Evolutionary conservation across 2,888 invertebrate genomes (phyloP).

Genomic region (Eremobia ochroleuca): DNA sequence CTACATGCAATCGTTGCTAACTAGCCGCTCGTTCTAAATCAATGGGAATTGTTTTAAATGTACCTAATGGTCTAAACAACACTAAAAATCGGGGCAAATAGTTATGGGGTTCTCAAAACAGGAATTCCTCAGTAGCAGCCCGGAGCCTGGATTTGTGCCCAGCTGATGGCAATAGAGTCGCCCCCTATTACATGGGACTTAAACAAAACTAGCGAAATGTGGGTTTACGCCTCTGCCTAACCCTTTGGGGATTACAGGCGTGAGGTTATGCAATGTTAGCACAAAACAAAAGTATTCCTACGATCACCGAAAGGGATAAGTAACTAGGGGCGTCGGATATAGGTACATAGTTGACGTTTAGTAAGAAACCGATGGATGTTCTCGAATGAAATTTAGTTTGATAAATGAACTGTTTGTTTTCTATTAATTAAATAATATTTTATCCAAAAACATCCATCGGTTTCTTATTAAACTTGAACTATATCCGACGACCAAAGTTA

Average conservation of each 20-base stretch:
- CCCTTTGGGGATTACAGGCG: neutral
- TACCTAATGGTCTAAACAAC: neutral
- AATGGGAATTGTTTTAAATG: conserved; percentile 4
- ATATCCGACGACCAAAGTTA: no score
- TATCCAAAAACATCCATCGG: no score
- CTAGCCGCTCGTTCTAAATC: conserved; percentile 5
- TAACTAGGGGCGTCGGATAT: no score
- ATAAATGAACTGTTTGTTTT: no score
- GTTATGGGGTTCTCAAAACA: neutral
- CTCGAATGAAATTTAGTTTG: no score
- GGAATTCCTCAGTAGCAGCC: neutral
- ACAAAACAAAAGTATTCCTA: no score
- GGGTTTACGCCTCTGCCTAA: neutral
- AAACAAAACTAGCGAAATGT: neutral
- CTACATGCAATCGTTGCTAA: conserved; percentile 2
- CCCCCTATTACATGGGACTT: neutral
- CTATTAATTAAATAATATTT: no score
- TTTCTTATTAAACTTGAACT: no score
- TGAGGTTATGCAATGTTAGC: neutral
- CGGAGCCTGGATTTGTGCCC: neutral
- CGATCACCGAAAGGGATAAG: no score
- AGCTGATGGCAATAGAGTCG: neutral
- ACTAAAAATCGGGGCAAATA: neutral
- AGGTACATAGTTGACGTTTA: no score
- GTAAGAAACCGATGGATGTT: no score